phyloP scores from a whole-genome alignment of 2,888 invertebrate genomes.

The Troglohyphantes excavatus region DNA sequence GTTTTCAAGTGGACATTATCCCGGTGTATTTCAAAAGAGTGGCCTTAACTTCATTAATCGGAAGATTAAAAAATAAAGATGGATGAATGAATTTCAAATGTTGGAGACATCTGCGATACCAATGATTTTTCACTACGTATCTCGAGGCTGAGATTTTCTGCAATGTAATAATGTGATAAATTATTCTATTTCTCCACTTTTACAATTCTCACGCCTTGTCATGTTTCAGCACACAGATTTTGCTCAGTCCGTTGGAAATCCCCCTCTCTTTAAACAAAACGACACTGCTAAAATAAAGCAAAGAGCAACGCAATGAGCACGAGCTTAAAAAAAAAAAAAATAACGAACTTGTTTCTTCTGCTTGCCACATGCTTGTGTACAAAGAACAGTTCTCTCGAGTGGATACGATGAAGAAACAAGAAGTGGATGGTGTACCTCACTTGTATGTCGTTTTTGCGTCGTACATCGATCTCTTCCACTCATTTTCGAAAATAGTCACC shows the following conservation, averaged over 20 bases:
- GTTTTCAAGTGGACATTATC: slow-evolving; percentile 73
- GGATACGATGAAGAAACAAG: slow-evolving; percentile 57
- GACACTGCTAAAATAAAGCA: slow-evolving; percentile 43
- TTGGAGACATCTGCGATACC: slow-evolving; percentile 13
- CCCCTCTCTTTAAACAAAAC: slow-evolving; percentile 42
- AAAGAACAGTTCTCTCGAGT: slow-evolving; percentile 34
- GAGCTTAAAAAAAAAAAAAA: slow-evolving; percentile 71
- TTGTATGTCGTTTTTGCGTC: slow-evolving; percentile 53
- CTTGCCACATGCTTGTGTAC: slow-evolving; percentile 66
- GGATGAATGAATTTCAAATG: slow-evolving; percentile 43
- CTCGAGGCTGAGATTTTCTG: slow-evolving; percentile 74
- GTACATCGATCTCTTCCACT: slow-evolving; percentile 69
- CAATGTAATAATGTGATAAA: slow-evolving; percentile 77
- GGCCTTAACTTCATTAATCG: slow-evolving; percentile 71
- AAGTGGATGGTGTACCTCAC: slow-evolving; percentile 68
- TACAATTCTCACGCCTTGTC: slow-evolving; percentile 75
- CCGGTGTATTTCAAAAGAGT: slow-evolving; percentile 76
- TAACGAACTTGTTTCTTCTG: slow-evolving; percentile 67
- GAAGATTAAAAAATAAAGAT: slow-evolving; percentile 58
- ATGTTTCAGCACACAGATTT: slow-evolving; percentile 74
- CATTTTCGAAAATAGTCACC: slow-evolving; percentile 31
- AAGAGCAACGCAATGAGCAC: slow-evolving; percentile 77
- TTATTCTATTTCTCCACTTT: slow-evolving; percentile 75
- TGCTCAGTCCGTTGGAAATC: slow-evolving; percentile 74
- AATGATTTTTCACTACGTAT: slow-evolving; percentile 12